phyloP scores from a whole-genome alignment of 2,888 invertebrate species.

The Plagodis dolabraria region DNA sequence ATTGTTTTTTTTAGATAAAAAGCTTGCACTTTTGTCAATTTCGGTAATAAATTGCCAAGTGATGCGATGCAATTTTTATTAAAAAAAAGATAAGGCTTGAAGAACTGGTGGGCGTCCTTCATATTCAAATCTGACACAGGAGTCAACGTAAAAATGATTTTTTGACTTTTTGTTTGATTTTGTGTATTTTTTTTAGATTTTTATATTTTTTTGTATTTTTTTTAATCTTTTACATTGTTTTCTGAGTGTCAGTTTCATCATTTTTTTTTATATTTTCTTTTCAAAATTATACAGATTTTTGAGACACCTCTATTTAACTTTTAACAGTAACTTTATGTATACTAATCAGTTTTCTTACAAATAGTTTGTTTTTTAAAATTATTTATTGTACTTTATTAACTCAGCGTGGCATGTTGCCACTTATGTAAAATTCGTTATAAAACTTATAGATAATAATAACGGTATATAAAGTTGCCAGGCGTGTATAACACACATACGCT shows the following conservation, averaged over 20 bases:
- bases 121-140: slow-evolving; percentile 47
- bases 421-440: slow-evolving; percentile 78
- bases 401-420: slow-evolving; percentile 71
- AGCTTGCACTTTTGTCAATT: neutral
- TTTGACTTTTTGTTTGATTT: slow-evolving; percentile 56
- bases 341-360: slow-evolving; percentile 78
- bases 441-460: slow-evolving; percentile 68
- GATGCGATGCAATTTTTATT: too few species aligned
- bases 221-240: slow-evolving; percentile 52
- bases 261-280: slow-evolving; percentile 62
- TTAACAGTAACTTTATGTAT: slow-evolving; percentile 40
- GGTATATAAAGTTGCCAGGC: slow-evolving; percentile 40
- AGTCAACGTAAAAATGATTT: slow-evolving; percentile 61
- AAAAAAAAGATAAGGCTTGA: too few species aligned
- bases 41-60: slow-evolving; percentile 2
- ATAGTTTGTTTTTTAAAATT: slow-evolving; percentile 71
- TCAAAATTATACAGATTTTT: slow-evolving; percentile 70
- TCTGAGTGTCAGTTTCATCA: slow-evolving; percentile 54
- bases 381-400: slow-evolving; percentile 81
- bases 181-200: slow-evolving; percentile 52
- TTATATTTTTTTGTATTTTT: slow-evolving; percentile 48
- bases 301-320: slow-evolving; percentile 65
- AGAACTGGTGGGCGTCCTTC: slow-evolving; percentile 41
- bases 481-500: slow-evolving; percentile 21
- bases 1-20: too few species aligned